Percentiles rank a stretch among this genome's conserved stretches.
Conservation (phyloP, 2,113 vertebrate species). For the Edolisoma coerulescens region DNA sequence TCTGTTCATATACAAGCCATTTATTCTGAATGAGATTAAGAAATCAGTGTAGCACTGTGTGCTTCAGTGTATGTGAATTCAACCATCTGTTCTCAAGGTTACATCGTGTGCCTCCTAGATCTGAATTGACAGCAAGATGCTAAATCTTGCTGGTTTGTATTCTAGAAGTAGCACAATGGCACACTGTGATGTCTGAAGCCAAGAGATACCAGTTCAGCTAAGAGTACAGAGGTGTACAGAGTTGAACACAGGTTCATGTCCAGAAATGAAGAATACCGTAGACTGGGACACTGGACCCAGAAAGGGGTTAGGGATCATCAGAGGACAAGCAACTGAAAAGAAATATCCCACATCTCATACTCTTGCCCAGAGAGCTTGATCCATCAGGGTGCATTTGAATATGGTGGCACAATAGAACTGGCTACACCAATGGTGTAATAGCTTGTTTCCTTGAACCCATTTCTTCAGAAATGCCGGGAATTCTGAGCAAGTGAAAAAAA, state of each 20-base stretch:
- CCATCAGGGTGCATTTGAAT: not conserved
- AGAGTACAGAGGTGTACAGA: not conserved
- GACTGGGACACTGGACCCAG: not conserved
- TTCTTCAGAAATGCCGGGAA: not conserved
- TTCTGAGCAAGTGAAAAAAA: not conserved
- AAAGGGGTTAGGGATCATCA: not conserved
- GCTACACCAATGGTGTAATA: not conserved
- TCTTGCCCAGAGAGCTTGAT: not conserved
- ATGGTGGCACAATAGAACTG: not conserved
- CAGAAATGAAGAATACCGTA: not conserved
- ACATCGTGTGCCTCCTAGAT: not conserved
- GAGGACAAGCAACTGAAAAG: not conserved
- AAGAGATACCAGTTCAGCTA: not conserved
- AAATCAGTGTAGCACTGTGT: conserved; percentile 27
- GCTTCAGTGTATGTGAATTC: conserved; percentile 42
- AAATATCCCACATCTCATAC: not conserved
- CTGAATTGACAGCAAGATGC: conserved; percentile 31
- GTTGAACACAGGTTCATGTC: not conserved
- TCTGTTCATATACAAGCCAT: conserved; percentile 52
- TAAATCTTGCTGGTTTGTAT: conserved; percentile 29
- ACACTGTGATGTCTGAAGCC: not conserved
- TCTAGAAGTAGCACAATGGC: not conserved
- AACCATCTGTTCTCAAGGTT: conserved; percentile 53
- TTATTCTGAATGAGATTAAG: conserved; percentile 61
- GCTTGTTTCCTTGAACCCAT: not conserved